Percentiles rank a stretch among this genome's conserved stretches.
Conservation (phyloP, 2,888 invertebrate species). For the Sphecodes monilicornis region DNA sequence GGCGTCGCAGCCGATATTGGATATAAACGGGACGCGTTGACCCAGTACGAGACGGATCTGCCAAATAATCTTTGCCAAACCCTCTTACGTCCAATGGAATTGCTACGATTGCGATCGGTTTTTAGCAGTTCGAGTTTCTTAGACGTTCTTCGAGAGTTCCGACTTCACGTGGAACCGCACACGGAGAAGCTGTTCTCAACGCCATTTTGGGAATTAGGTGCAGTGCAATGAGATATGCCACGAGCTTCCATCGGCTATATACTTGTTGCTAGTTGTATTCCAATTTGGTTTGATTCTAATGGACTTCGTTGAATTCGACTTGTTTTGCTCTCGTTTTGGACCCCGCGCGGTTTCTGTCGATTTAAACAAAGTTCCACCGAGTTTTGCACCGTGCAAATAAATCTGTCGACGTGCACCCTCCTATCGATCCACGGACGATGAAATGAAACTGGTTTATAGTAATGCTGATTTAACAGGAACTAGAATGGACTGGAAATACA, state of each 20-base stretch:
- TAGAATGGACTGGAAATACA: neutral
- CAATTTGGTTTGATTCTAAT: constrained; percentile 3
- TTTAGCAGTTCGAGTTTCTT: neutral
- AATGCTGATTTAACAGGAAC: neutral
- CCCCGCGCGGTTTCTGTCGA: neutral
- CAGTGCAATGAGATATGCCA: neutral
- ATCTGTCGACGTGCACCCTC: neutral
- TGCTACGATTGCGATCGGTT: neutral
- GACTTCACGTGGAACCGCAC: no score
- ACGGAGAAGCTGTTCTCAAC: neutral
- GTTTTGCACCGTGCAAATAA: neutral
- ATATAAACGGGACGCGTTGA: constrained; percentile 5
- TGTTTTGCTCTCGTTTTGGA: neutral
- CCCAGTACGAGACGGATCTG: neutral
- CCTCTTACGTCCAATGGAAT: neutral
- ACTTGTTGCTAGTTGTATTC: neutral
- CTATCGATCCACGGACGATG: neutral
- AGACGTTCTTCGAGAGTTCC: neutral
- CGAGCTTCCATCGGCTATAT: neutral
- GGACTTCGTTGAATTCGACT: neutral
- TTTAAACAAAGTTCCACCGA: neutral
- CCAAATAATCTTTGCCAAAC: constrained; percentile 2
- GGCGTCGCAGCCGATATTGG: constrained; percentile 6
- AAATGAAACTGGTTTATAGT: neutral
- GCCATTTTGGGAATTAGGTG: neutral